A percentile compares a stretch with the other conserved stretches of the same genome.
Conservation (phyloP, 1,140 invertebrate species). For the Drepana arcuata region DNA sequence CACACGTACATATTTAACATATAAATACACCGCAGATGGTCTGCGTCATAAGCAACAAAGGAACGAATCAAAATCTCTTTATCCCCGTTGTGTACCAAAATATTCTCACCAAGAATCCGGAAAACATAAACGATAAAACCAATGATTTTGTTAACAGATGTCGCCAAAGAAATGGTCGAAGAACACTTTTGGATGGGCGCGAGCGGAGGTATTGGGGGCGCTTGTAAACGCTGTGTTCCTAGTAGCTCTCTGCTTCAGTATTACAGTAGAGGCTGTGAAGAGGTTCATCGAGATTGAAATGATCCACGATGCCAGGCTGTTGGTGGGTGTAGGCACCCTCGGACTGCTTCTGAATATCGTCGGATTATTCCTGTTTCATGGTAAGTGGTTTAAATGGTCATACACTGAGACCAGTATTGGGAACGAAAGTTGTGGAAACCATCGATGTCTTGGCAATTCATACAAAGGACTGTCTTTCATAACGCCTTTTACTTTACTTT, state of each 20-base stretch:
- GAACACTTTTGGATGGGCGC: conserved; percentile 95
- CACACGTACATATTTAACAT: too few species aligned
- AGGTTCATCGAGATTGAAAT: conserved; percentile 88
- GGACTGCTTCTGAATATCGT: conserved; percentile 89
- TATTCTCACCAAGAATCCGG: too few species aligned
- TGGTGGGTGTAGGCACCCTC: conserved; percentile 83
- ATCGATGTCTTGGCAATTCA: too few species aligned
- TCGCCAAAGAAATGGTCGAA: conserved; percentile 96
- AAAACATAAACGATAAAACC: too few species aligned
- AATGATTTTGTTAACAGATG: conserved; percentile 83
- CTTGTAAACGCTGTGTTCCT: conserved; percentile 94
- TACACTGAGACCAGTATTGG: too few species aligned
- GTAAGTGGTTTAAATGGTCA: conserved; percentile 71
- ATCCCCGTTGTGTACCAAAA: too few species aligned
- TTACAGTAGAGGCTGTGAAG: conserved; percentile 91
- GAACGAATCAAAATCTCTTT: too few species aligned
- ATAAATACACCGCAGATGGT: too few species aligned
- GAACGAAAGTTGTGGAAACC: too few species aligned
- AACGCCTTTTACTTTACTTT: too few species aligned
- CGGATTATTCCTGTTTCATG: conserved; percentile 87
- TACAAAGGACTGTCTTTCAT: too few species aligned
- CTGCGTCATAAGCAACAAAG: too few species aligned
- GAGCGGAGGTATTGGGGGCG: conserved; percentile 94
- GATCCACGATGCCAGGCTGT: conserved; percentile 85
- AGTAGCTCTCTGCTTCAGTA: conserved; percentile 94